A percentile compares a stretch with the other conserved stretches of the same genome.
Conservation (phyloP, 1,140 invertebrate genomes). For the Bombus impatiens region DNA sequence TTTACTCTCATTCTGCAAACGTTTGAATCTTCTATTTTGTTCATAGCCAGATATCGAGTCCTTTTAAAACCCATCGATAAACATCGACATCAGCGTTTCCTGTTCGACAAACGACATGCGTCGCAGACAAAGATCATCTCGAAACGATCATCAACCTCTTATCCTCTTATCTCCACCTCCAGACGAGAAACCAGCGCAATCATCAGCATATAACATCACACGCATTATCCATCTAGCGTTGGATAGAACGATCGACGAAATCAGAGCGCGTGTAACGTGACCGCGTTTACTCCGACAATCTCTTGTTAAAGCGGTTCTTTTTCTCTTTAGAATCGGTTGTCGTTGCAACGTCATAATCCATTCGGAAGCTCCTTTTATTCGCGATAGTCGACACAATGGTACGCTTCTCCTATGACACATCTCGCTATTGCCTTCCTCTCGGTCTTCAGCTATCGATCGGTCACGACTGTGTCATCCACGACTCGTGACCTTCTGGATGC, state of each 20-base stretch:
- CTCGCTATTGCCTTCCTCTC: not conserved
- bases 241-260: not conserved
- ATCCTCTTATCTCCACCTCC: not conserved
- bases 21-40: not conserved
- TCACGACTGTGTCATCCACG: not conserved
- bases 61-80: not conserved
- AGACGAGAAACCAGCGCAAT: not conserved
- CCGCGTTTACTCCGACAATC: not conserved
- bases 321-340: not conserved
- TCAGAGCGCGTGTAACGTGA: conserved; percentile 17
- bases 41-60: not conserved
- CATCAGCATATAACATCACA: not conserved
- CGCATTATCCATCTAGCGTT: not conserved
- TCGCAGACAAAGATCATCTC: conserved; percentile 4
- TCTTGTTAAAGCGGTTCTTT: not conserved
- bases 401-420: not conserved
- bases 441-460: not conserved
- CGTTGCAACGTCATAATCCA: not conserved
- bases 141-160: not conserved
- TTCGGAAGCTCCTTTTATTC: not conserved
- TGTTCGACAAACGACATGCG: not conserved
- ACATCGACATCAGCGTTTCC: not conserved
- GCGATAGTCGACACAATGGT: not conserved
- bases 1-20: not conserved
- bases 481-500: conserved; percentile 6